A percentile compares a stretch with the other conserved stretches of the same genome.
Conservation (phyloP, 2,113 vertebrate genomes). For the Heterocephalus glaber region DNA sequence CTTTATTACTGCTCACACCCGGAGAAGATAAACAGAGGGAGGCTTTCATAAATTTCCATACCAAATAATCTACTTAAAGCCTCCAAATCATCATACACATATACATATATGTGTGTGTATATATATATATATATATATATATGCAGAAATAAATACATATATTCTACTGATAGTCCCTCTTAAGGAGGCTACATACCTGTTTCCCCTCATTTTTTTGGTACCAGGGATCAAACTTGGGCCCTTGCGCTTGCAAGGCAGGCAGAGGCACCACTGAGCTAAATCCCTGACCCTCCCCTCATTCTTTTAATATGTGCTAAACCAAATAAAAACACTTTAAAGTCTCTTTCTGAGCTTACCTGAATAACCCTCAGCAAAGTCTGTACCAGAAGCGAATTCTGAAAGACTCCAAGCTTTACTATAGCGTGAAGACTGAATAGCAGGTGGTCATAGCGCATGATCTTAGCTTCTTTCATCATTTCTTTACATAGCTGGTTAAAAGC, state of each 20-base stretch:
- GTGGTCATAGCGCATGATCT: constrained; percentile 75
- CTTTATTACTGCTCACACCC: neutral
- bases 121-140: neutral
- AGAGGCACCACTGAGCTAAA: too few relatives aligned
- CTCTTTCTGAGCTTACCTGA: constrained; percentile 86
- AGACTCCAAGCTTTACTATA: constrained; percentile 87
- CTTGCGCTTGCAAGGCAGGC: too few relatives aligned
- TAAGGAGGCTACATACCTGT: neutral
- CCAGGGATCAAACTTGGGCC: too few relatives aligned
- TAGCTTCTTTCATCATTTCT: constrained; percentile 77
- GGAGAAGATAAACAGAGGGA: neutral
- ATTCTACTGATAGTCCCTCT: neutral
- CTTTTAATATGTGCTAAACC: neutral
- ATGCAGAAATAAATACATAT: neutral
- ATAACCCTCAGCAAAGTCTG: constrained; percentile 91
- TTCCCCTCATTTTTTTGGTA: neutral
- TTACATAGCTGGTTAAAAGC: constrained; percentile 87
- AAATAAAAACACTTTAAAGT: neutral
- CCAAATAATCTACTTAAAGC: constrained; percentile 19
- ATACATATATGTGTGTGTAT: too few relatives aligned
- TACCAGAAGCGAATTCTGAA: constrained; percentile 89
- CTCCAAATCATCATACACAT: neutral
- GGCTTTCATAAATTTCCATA: constrained; percentile 37
- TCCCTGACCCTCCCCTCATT: too few relatives aligned
- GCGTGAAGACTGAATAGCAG: constrained; percentile 88